Conservation (phyloP, 1,140 invertebrate genomes). For the Philopotamus ludificatus region DNA sequence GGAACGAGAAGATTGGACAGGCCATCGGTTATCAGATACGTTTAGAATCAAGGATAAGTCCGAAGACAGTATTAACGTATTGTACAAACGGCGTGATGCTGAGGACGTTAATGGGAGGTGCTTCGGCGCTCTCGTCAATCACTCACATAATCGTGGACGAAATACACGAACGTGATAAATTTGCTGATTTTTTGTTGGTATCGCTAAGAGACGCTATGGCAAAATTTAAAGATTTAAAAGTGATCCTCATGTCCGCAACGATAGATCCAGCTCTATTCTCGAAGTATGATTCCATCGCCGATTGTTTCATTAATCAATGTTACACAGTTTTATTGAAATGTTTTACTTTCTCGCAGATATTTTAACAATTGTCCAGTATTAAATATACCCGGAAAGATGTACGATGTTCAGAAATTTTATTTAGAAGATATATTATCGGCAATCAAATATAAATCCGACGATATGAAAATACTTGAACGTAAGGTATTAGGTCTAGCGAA, state of each 20-base stretch:
- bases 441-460: slow-evolving; percentile 68
- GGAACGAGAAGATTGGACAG: slow-evolving; percentile 81
- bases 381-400: slow-evolving; percentile 77
- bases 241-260: slow-evolving; percentile 96
- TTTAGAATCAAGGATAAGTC: slow-evolving; percentile 77
- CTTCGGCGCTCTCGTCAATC: slow-evolving; percentile 62
- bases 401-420: slow-evolving; percentile 75
- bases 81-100: slow-evolving; percentile 91
- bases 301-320: neutral
- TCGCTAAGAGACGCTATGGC: slow-evolving; percentile 75
- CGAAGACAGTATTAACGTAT: slow-evolving; percentile 82
- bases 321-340: neutral
- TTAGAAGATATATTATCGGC: slow-evolving; percentile 80
- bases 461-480: slow-evolving; percentile 59
- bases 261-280: slow-evolving; percentile 79
- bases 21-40: slow-evolving; percentile 94
- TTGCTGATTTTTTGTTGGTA: slow-evolving; percentile 90
- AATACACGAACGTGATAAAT: slow-evolving; percentile 90
- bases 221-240: slow-evolving; percentile 69
- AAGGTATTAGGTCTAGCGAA: too few species aligned
- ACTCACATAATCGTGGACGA: slow-evolving; percentile 93
- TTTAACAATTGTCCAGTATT: slow-evolving; percentile 79
- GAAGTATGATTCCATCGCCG: slow-evolving; percentile 50
- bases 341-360: slow-evolving; percentile 47
- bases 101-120: slow-evolving; percentile 78